Evolutionary conservation across 2,113 vertebrate species (phyloP), one percentile per base, ranked within the genome.

Genomic region (Delphinapterus leucas): DNA sequence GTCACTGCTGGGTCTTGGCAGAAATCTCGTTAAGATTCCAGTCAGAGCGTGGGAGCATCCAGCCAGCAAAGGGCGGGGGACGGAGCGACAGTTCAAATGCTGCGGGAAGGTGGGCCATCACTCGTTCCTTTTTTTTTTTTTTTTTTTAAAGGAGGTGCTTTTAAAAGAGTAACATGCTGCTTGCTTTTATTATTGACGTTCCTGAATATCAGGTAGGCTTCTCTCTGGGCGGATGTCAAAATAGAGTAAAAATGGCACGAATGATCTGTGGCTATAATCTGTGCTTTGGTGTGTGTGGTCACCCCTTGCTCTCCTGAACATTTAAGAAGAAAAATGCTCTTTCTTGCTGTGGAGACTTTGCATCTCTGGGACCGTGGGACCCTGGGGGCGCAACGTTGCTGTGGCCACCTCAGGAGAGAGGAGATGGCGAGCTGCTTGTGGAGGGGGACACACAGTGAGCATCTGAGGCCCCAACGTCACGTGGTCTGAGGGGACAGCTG

Each of bases 361-460:
- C 1, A 0, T 65, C 20, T 68, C 1, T 33, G 17, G 23, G 49
- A 49, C 5, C 0, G 1, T 12, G 26, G 63, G 31, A 18, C 31
- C 28, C 47, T 36, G 6, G n/a, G 41, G 41, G 25, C 8, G 55
- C 17, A 28, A 17, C 0, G 0, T 36, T 17, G 10, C 14, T 3
- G 13, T 4, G 23, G 25, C 18, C 20, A 2, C 28, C 15, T 61
- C 21, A 21, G 31, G 49, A 31, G 31, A 82, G 13, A 85, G 23
- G 60, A n/a, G 44, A 20, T 3, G 36, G 23, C 14, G 1, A 41
- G 21, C 47, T 25, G 38, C 8, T 5, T n/a, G 33, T 18, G 11
- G 1, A 38, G 12, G 76, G 77, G 38, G n/a, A 8, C 23, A 41
- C 23, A 23, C 33, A 25, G 33, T 0, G 2, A 31, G 41, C 26